Evolutionary conservation across 1,140 invertebrate genomes (phyloP), one percentile per base, ranked within the genome.

Genomic region (Lutraria rhynchaena): DNA sequence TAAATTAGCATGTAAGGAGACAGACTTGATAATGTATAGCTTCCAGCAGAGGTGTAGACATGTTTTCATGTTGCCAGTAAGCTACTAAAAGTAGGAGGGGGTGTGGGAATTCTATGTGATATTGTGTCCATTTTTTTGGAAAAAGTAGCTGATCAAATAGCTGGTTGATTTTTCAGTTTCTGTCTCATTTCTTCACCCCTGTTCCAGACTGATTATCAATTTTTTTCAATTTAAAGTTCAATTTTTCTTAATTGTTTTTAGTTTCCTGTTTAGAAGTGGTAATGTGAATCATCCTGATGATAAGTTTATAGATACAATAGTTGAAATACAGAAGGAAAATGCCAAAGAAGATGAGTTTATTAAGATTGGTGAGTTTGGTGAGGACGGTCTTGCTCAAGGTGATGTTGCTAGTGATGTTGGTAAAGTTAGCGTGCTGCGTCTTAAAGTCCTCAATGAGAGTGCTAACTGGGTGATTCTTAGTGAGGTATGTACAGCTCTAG

Each of bases 241-340:
- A n/a, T n/a, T n/a, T 24, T 73, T 65, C 70, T 76, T 81, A 87
- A 76, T 33, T 31, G 1, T 46, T 90, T 93, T 51, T 93, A 97
- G 96, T 83, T 98, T 95, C 92, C 93, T 96, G 81, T 97, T 99
- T 89, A 94, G 96, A 75, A 98, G 96, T 92, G 97, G 97, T 24
- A 99, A 99, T 92, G 94, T 95, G 3, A 97, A 99, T 87, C 97
- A 99, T 93, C 95, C 96, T 0, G 96, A 95, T 13, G 98, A 99
- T 92, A 95, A 96, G 85, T 96, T 99, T 90, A 96, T 96, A 87
- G 97, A 98, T 87, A 97, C 97, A 1, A 96, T 96, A 0, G 94
- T 99, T 27, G 97, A 99, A 94, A 94, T 98, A 17, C 91, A 96
- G 15, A 27, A 49, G 17, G 53, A 58, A n/a, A 69, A 31, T 24